phyloP scores from a whole-genome alignment of 1,140 invertebrate genomes.

The Tachypleus tridentatus region DNA sequence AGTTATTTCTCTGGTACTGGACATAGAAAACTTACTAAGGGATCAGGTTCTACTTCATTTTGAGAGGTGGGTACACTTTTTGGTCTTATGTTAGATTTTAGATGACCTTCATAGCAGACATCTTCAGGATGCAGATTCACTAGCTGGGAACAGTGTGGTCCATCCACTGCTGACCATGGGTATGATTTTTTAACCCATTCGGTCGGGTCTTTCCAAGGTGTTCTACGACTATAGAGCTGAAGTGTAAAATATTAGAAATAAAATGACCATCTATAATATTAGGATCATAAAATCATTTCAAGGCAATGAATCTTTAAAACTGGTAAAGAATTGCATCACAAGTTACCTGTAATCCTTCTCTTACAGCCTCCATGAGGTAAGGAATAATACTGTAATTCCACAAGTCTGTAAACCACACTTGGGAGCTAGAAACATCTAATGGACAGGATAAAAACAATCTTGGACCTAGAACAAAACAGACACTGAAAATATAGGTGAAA shows the following conservation, averaged over 20 bases:
- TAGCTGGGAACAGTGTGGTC: slow-evolving; percentile 21
- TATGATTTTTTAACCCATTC: slow-evolving; percentile 80
- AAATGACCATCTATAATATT: slow-evolving; percentile 9
- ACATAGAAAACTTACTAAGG: slow-evolving; percentile 14
- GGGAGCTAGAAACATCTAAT: slow-evolving; percentile 51
- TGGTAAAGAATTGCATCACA: too few relatives aligned
- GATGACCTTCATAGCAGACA: slow-evolving; percentile 49
- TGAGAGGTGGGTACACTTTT: slow-evolving; percentile 15
- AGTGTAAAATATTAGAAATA: too few relatives aligned
- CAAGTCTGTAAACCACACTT: slow-evolving; percentile 93
- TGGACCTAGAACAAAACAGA: slow-evolving; percentile 40
- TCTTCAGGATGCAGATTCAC: slow-evolving; percentile 51
- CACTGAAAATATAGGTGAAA: too few relatives aligned
- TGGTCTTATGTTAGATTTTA: slow-evolving; percentile 26
- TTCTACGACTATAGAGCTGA: slow-evolving; percentile 42
- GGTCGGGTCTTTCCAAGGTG: slow-evolving; percentile 60
- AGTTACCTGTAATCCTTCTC: slow-evolving; percentile 64
- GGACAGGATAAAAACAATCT: slow-evolving; percentile 59
- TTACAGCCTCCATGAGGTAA: slow-evolving; percentile 81
- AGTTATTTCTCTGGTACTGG: too few relatives aligned
- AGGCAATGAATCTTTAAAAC: too few relatives aligned
- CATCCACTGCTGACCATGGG: slow-evolving; percentile 51
- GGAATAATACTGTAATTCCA: slow-evolving; percentile 97
- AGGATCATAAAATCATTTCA: not conserved
- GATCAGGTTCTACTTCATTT: slow-evolving; percentile 26